Base-by-base conservation (phyloP, 2,888 invertebrate genomes). In the Acleris holmiana region DNA sequence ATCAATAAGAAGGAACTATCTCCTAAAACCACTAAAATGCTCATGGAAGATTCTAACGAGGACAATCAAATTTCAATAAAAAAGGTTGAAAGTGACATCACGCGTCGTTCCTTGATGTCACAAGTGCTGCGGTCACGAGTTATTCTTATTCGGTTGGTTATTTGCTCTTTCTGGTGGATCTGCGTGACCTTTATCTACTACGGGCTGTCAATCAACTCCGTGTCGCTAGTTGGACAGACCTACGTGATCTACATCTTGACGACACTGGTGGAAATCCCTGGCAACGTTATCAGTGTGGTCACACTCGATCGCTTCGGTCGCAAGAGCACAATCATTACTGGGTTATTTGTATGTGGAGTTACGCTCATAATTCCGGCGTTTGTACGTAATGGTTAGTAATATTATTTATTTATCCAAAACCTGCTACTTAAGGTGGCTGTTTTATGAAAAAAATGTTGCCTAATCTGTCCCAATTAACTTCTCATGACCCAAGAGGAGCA, bases 111-210 rank as follows among this genome's bases (percentile, higher is more conserved):
- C 3, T 10, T 68, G 44, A 47, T 62, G 21, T 64, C 71, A 41
- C 81, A 89, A 68, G 83, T 93, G n/a, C 71, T 93, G n/a, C 83
- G 80, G 64, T 91, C 92, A 0, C 77, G 77, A 10, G 81, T 83
- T 41, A 79, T 94, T 29, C 73, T 93, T 21, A 70, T 86, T 4
- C 83, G 94, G 48, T 76, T 94, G 50, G 71, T 93, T 1, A 94
- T 95, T 57, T 96, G 96, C 70, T 95, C 95, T n/a, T 94, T 96
- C 72, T 96, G 96, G 89, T 97, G 96, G 96, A 94, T 96, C n/a
- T 95, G 96, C 0, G 95, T 95, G 73, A 95, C 96, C 0, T 95
- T 97, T 69, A 95, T 97, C 19, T 97, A 96, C 82, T 97, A 96
- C 76, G 97, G 97, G 0, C 85, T 97, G 46, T 96, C 96, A 0